Conservation (phyloP, 2,113 vertebrate species). For the Manacus vitellinus region DNA sequence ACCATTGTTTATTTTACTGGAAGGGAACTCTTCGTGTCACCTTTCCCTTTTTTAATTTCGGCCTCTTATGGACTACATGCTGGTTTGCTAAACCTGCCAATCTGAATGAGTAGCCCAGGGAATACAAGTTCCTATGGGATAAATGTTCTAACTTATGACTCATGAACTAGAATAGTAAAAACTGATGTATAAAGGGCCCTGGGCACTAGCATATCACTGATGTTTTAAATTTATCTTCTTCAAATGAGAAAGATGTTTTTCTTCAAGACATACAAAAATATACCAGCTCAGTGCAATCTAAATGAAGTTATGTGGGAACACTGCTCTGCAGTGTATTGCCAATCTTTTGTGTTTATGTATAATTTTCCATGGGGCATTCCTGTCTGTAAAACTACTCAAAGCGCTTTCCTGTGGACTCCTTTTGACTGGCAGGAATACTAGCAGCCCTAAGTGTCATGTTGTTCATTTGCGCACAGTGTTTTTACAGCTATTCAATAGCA, state of each 20-base stretch:
- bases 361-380: conserved; percentile 65
- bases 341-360: conserved; percentile 57
- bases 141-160: conserved; percentile 54
- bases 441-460: conserved; percentile 70
- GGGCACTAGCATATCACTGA: conserved; percentile 43
- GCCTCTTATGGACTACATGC: conserved; percentile 57
- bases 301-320: conserved; percentile 60
- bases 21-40: conserved; percentile 7
- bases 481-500: conserved; percentile 73
- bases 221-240: conserved; percentile 75
- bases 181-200: conserved; percentile 16
- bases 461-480: conserved; percentile 67
- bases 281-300: conserved; percentile 53
- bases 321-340: conserved; percentile 49
- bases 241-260: conserved; percentile 73
- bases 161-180: conserved; percentile 38
- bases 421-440: conserved; percentile 77
- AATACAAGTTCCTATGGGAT: conserved; percentile 41
- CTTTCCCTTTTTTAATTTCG: conserved; percentile 49
- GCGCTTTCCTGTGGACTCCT: conserved; percentile 59
- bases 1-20: conserved; percentile 54
- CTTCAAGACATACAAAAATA: conserved; percentile 69
- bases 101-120: conserved; percentile 55
- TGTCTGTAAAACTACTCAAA: conserved; percentile 68
- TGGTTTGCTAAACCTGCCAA: conserved; percentile 63